Evolutionary conservation across 2,113 vertebrate genomes (phyloP).

Genomic region (Puffinus mauretanicus): DNA sequence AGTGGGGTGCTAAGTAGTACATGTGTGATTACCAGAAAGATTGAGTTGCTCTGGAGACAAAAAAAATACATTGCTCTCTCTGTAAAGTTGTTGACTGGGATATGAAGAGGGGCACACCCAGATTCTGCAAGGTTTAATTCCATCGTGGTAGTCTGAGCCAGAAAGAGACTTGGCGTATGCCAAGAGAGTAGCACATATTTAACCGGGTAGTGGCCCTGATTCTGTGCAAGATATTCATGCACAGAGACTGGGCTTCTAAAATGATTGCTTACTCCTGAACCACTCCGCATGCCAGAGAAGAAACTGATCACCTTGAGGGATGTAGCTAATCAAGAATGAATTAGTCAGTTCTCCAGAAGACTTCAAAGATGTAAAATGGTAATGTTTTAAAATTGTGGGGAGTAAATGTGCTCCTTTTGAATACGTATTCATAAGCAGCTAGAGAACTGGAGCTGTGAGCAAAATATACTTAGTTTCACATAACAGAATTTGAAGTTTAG

Average conservation of each 20-base stretch:
- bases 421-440: not conserved
- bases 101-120: not conserved
- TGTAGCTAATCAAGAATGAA: not conserved
- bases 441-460: not conserved
- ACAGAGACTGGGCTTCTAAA: not conserved
- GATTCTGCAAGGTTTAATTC: constrained; percentile 18
- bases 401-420: not conserved
- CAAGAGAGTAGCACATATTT: not conserved
- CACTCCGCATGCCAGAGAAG: not conserved
- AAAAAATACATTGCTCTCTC: not conserved
- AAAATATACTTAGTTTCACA: not conserved
- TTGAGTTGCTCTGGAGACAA: not conserved
- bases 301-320: not conserved
- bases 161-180: not conserved
- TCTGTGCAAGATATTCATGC: not conserved
- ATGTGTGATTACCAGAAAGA: not conserved
- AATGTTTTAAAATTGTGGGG: not conserved
- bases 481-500: not conserved
- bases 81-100: not conserved
- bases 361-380: not conserved
- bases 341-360: not conserved
- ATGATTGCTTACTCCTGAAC: not conserved
- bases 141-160: not conserved
- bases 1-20: not conserved
- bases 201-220: not conserved